Evolutionary conservation across 2,888 invertebrate genomes (phyloP).

Genomic region (Cerastis rubricosa): DNA sequence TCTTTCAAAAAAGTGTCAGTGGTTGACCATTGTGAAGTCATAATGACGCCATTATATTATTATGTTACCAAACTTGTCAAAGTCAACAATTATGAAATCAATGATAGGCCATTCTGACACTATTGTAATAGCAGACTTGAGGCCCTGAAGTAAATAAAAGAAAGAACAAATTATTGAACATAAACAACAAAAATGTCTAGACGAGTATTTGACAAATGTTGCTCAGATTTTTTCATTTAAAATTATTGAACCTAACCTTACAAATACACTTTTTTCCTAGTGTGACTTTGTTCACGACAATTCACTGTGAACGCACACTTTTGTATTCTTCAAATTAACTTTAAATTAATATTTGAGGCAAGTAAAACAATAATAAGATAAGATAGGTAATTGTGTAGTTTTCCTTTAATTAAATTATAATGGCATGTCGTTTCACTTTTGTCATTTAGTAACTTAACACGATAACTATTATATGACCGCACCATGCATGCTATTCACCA

Average conservation of each 20-base stretch:
- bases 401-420: not conserved
- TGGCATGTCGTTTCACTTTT: not conserved
- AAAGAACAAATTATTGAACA: no score
- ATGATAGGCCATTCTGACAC: no score
- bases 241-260: no score
- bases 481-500: not conserved
- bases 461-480: not conserved
- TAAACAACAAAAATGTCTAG: no score
- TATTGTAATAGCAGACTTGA: no score
- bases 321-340: not conserved
- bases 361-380: not conserved
- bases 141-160: not conserved
- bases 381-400: not conserved
- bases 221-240: not conserved
- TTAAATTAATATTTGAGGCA: slow-evolving; percentile 10
- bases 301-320: no score
- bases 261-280: not conserved
- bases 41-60: no score
- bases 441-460: not conserved
- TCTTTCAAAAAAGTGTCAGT: no score
- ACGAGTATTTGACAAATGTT: not conserved
- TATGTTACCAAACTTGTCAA: no score
- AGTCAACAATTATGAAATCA: no score
- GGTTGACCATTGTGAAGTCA: no score
- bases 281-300: not conserved